Evolutionary conservation across 2,797 vertebrate genomes (phyloP).

Genomic region (Diceros bicornis): DNA sequence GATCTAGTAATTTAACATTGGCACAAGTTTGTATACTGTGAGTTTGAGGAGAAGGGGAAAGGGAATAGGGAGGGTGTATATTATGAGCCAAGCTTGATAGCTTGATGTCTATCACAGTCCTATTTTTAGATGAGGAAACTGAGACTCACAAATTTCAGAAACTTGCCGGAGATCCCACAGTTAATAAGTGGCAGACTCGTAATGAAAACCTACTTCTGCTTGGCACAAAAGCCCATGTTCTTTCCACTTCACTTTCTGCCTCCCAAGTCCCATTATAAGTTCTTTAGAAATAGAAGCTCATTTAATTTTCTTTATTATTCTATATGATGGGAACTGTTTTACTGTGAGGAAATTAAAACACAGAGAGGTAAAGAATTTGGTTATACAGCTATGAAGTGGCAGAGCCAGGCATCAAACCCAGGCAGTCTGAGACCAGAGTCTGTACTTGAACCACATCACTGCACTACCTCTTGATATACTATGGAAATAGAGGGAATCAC

Average conservation of each 20-base stretch:
- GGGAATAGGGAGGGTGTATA: too few relatives aligned
- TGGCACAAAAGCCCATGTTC: background rate
- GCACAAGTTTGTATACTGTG: background rate
- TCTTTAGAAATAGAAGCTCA: background rate
- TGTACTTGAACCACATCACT: background rate
- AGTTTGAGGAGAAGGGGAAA: background rate
- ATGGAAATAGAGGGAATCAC: background rate
- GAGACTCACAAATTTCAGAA: constrained; percentile 8
- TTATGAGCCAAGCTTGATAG: background rate
- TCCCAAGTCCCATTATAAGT: background rate
- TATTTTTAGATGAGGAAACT: background rate
- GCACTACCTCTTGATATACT: too few relatives aligned
- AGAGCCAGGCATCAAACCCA: background rate
- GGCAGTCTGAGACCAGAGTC: background rate
- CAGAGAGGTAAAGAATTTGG: too few relatives aligned
- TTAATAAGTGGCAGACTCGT: background rate
- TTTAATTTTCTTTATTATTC: constrained; percentile 43
- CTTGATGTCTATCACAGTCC: background rate
- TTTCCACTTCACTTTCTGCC: background rate
- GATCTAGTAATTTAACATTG: background rate
- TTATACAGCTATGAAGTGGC: background rate
- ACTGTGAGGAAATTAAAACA: background rate
- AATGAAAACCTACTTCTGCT: background rate
- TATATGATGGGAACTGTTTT: background rate
- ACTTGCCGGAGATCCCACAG: background rate